A percentile compares a stretch with the other conserved stretches of the same genome.
Conservation (phyloP, 2,797 vertebrate species). For the Leptodactylus fallax region DNA sequence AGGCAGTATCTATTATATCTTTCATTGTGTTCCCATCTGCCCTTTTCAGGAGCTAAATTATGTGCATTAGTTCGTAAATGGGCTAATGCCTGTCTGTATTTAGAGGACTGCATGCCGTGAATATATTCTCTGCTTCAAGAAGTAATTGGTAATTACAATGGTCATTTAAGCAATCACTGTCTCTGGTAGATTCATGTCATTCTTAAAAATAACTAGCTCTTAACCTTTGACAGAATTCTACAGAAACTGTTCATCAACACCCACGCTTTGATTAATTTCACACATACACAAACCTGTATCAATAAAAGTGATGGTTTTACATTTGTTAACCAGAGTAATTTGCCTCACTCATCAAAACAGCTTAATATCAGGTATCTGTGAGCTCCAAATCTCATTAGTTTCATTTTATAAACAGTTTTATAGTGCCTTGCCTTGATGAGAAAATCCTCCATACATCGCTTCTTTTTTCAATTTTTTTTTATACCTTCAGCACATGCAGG, state of each 20-base stretch:
- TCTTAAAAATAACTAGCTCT: conserved; percentile 99
- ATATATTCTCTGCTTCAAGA: conserved; percentile 99
- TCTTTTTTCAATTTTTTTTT: conserved; percentile 60
- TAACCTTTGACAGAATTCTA: conserved; percentile 99
- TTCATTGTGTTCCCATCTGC: conserved; percentile 99
- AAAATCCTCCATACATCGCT: conserved; percentile 71
- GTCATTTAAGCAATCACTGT: conserved; percentile 99
- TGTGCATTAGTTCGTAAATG: conserved; percentile 99
- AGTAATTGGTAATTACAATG: conserved; percentile 99
- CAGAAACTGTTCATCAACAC: conserved; percentile 99
- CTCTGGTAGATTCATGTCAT: conserved; percentile 99
- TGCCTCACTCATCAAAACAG: conserved; percentile 89
- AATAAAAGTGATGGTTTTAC: conserved; percentile 92
- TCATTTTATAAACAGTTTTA: conserved; percentile 94
- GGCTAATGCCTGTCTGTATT: conserved; percentile 99
- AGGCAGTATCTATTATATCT: conserved; percentile 99
- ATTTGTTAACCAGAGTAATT: conserved; percentile 94
- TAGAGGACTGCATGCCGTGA: conserved; percentile 99
- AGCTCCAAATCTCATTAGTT: conserved; percentile 88
- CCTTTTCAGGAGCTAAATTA: conserved; percentile 99
- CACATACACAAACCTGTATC: conserved; percentile 93
- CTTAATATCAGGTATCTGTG: conserved; percentile 89
- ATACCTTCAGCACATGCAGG: neutral
- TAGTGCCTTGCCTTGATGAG: conserved; percentile 80
- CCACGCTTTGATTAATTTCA: conserved; percentile 99